Percentiles rank a stretch among this genome's conserved stretches.
Evolutionary conservation across 2,113 vertebrate genomes (phyloP).

Genomic region (Herpetotheres cachinnans): DNA sequence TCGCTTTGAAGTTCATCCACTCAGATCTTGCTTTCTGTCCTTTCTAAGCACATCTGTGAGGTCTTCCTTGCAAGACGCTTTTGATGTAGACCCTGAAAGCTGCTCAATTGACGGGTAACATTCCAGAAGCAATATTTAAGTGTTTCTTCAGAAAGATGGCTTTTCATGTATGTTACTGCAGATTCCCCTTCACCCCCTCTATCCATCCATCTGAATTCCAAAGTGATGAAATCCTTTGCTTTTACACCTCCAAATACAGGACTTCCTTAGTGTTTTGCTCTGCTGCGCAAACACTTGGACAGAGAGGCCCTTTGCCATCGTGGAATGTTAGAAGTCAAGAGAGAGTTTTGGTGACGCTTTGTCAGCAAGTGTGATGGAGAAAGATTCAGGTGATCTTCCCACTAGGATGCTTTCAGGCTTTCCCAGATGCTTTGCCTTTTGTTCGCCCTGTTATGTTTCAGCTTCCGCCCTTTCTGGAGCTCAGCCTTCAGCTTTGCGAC

Average conservation of each 20-base stretch:
- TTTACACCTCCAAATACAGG: constrained; percentile 31
- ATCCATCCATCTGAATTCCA: constrained; percentile 6
- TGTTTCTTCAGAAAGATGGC: neutral
- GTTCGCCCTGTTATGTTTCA: constrained; percentile 70
- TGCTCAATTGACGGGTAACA: constrained; percentile 28
- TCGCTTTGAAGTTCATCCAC: neutral
- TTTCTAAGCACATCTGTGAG: constrained; percentile 52
- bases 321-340: constrained; percentile 44
- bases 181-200: constrained; percentile 8
- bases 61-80: constrained; percentile 53
- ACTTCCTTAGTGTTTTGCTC: neutral
- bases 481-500: constrained; percentile 68
- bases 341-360: constrained; percentile 3
- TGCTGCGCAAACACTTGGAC: neutral
- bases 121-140: constrained; percentile 12
- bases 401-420: constrained; percentile 58
- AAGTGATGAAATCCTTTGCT: neutral
- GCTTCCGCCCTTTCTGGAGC: constrained; percentile 51
- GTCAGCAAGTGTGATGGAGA: neutral
- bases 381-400: neutral
- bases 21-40: constrained; percentile 33
- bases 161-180: neutral
- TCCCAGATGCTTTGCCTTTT: constrained; percentile 45
- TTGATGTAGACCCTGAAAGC: constrained; percentile 47
- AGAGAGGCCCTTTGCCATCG: neutral